Base-by-base conservation (phyloP, 2,888 invertebrate species). In the Parnassius mnemosyne region DNA sequence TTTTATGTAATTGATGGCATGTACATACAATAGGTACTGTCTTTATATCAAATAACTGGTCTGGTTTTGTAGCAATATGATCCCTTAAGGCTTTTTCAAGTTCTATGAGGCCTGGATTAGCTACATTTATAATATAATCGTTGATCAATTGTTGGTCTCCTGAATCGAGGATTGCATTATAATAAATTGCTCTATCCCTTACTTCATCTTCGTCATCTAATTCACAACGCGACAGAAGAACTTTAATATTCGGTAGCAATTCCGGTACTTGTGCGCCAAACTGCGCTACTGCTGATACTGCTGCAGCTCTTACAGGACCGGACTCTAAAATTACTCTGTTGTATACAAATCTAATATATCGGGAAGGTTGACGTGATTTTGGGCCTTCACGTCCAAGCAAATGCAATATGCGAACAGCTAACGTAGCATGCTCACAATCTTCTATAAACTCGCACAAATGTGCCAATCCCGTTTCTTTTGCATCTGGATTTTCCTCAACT, bases 381-480 rank as follows among this genome's bases (percentile, higher is more conserved):
- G 99, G 99, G 0, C 99, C 99, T 88, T 99, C 99, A 66, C 97
- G 95, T 0, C 99, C 99, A 0, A 99, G 91, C 60, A 99, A 92
- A 92, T 99, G 98, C 50, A 99, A 92, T 71, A 99, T 99, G 42
- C 98, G 94, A 0, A 99, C 99, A 3, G 99, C 99, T 69, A 99
- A 93, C 61, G 97, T 97, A 0, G 97, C 96, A 82, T 99, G 99
- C 77, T 99, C 99, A 80, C 99, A 99, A 85, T 99, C 99, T 80
- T 99, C 99, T 71, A 99, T 99, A 77, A 99, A 99, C 85, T 99
- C 99, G 78, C 99, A 99, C 3, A 99, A 92, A 87, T 99, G 99
- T 0, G 98, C 97, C 12, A 99, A 85, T 0, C 97, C 99, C 0
- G 97, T 96, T 87, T 99, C 99, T 81, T 99, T 99, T 0, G 99